phyloP scores from a whole-genome alignment of 2,113 vertebrate genomes.

The Fulmarus glacialis region DNA sequence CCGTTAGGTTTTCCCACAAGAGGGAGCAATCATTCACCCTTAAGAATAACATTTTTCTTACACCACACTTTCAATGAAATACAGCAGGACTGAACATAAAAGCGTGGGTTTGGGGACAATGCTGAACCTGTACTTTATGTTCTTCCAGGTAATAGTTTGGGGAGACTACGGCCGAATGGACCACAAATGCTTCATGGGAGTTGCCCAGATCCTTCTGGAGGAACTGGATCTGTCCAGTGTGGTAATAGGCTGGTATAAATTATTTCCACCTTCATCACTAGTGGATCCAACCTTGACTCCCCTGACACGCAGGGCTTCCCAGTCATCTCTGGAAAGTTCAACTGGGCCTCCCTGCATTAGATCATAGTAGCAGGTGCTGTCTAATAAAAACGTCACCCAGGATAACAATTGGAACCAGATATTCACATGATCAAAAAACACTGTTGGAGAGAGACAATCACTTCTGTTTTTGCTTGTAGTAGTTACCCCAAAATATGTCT shows the following conservation, averaged over 20 bases:
- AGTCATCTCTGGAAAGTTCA: conserved; percentile 96
- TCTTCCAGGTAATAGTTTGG: conserved; percentile 94
- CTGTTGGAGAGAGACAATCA: conserved; percentile 98
- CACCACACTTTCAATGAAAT: not conserved
- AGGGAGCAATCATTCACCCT: not conserved
- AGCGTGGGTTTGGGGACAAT: not conserved
- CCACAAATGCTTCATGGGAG: conserved; percentile 99
- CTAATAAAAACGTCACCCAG: conserved; percentile 70
- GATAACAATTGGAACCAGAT: conserved; percentile 84
- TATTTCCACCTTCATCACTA: conserved; percentile 96
- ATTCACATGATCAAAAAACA: conserved; percentile 84
- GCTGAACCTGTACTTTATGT: conserved; percentile 38
- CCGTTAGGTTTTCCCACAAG: not conserved
- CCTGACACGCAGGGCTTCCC: conserved; percentile 93
- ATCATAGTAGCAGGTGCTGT: conserved; percentile 84
- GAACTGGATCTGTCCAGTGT: conserved; percentile 96
- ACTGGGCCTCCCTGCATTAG: conserved; percentile 91
- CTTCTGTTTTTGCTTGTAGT: conserved; percentile 86
- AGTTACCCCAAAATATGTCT: conserved; percentile 73
- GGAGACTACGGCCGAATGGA: conserved; percentile 98
- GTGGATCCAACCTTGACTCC: conserved; percentile 96
- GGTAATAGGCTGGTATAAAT: conserved; percentile 99
- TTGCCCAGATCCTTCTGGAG: conserved; percentile 96
- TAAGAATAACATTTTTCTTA: not conserved
- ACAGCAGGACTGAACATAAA: not conserved